A percentile compares a stretch with the other conserved stretches of the same genome.
These are phyloP conservation scores for Sialia sialis DNA, from an alignment of 2,113 vertebrate genomes.

Conservation along the genomic window DNA sequence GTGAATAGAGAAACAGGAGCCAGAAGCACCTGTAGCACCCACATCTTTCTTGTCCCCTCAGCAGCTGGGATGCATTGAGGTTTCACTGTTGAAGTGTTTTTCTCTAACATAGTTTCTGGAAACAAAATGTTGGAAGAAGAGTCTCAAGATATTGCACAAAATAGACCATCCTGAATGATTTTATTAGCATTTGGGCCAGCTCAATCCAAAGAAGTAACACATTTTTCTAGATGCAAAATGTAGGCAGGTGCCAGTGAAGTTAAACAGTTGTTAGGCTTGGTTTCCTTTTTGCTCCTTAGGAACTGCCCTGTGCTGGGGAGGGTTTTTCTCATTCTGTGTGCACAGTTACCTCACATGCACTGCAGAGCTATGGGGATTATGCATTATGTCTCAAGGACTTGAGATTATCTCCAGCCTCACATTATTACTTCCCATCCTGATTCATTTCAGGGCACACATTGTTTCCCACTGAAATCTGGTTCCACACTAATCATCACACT, in stretches of 20 bases:
- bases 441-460: not conserved
- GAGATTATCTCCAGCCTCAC: not conserved
- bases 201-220: not conserved
- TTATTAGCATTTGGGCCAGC: not conserved
- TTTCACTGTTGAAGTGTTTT: not conserved
- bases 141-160: not conserved
- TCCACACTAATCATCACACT: not conserved
- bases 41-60: not conserved
- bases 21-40: not conserved
- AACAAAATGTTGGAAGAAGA: not conserved
- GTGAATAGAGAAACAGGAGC: not conserved
- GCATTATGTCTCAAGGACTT: not conserved
- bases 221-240: not conserved
- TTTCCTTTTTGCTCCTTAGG: not conserved
- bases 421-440: not conserved
- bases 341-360: not conserved
- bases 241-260: no score
- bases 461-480: not conserved
- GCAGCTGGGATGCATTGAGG: accelerated
- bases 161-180: not conserved
- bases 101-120: not conserved
- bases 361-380: not conserved
- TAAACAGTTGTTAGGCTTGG: not conserved
- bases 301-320: not conserved
- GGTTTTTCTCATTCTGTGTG: not conserved